Evolutionary conservation across 2,113 vertebrate species (phyloP).

Genomic region (Condylura cristata): DNA sequence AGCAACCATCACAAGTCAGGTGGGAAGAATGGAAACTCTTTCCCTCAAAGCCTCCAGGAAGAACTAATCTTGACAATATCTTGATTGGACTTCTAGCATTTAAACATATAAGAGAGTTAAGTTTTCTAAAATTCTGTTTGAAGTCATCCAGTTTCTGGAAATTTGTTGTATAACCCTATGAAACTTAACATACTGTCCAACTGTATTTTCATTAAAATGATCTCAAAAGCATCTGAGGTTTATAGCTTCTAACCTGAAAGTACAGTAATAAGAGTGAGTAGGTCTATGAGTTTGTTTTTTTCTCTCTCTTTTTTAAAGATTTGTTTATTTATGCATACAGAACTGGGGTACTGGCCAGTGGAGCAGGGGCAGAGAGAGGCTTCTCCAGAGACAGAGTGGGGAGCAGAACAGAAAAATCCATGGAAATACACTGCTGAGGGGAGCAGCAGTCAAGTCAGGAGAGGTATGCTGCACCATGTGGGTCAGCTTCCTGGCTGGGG

Average conservation of each 20-base stretch:
- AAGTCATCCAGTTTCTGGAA: neutral
- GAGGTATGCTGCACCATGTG: too few species aligned
- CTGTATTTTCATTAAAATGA: neutral
- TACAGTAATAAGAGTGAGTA: neutral
- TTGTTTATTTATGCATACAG: too few species aligned
- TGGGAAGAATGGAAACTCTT: neutral
- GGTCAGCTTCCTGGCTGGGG: too few species aligned
- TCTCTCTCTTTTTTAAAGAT: too few species aligned
- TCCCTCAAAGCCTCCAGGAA: neutral
- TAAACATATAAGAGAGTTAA: neutral
- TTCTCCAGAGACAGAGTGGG: too few species aligned
- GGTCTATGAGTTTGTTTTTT: too few species aligned
- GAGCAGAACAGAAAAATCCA: too few species aligned
- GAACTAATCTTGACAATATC: neutral
- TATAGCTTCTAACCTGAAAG: constrained; percentile 31
- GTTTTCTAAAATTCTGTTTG: neutral
- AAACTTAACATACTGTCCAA: neutral
- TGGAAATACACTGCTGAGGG: too few species aligned
- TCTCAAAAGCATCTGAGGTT: neutral
- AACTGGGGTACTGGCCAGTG: too few species aligned
- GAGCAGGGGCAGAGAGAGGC: too few species aligned
- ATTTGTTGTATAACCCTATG: neutral
- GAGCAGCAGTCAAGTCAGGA: too few species aligned
- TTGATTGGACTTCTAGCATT: neutral
- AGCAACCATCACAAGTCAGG: neutral